phyloP scores from a whole-genome alignment of 2,888 invertebrate genomes.

The Hymenopus coronatus region DNA sequence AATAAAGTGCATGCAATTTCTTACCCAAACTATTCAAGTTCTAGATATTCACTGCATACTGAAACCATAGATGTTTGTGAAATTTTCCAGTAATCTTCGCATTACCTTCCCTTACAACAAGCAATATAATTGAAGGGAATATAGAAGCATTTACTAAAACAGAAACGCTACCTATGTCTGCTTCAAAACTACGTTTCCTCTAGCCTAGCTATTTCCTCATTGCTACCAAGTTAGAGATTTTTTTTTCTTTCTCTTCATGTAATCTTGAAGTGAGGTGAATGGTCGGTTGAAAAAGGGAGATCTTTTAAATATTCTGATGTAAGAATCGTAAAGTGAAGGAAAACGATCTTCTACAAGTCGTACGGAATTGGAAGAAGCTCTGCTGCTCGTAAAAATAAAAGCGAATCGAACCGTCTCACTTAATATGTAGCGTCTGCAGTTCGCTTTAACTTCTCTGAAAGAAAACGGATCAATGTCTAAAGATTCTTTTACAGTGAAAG shows the following conservation, averaged over 20 bases:
- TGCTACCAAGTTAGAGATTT: neutral
- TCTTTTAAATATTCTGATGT: neutral
- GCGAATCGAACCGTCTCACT: neutral
- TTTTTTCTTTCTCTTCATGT: neutral
- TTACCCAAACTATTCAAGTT: no score
- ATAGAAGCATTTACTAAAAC: neutral
- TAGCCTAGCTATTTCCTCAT: neutral
- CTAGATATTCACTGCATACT: no score
- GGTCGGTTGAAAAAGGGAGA: neutral
- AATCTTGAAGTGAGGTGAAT: neutral
- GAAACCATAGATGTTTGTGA: no score
- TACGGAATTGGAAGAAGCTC: neutral
- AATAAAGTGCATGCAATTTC: no score
- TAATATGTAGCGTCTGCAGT: neutral
- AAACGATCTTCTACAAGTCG: neutral
- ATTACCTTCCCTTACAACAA: neutral
- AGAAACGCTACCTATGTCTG: no score
- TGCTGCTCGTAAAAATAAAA: conserved; percentile 7
- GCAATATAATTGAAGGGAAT: neutral
- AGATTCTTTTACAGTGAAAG: neutral
- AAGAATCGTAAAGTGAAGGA: neutral
- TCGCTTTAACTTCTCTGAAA: neutral
- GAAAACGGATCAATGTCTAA: neutral
- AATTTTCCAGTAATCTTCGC: neutral
- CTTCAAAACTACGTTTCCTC: neutral